phyloP scores from a whole-genome alignment of 2,113 vertebrate genomes.

The Sisor rabdophorus region DNA sequence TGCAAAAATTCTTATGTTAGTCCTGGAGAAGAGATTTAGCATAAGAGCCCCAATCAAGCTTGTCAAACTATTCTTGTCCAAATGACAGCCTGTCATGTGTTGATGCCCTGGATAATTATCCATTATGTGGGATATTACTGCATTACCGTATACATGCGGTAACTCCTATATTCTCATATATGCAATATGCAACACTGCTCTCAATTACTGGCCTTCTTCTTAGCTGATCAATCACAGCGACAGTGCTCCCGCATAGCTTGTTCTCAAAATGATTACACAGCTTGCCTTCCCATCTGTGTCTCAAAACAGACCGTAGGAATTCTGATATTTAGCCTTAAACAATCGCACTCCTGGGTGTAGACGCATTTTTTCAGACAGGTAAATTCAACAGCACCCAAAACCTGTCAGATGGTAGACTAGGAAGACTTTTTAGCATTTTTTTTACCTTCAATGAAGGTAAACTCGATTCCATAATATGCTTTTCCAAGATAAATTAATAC shows the following conservation, averaged over 20 bases:
- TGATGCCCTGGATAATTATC: slow-evolving; percentile 29
- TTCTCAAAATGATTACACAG: slow-evolving; percentile 39
- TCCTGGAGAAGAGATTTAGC: too few species aligned
- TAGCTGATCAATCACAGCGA: slow-evolving; percentile 37
- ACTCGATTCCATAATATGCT: not conserved
- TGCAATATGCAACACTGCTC: slow-evolving; percentile 21
- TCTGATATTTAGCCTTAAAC: slow-evolving; percentile 30
- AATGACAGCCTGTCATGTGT: slow-evolving; percentile 4
- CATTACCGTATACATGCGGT: slow-evolving; percentile 22
- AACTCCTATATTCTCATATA: slow-evolving; percentile 27
- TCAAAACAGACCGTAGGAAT: slow-evolving; percentile 25
- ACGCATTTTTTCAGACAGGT: not conserved
- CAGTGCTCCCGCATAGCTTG: slow-evolving; percentile 16
- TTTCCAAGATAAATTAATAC: not conserved
- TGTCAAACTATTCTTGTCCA: slow-evolving; percentile 27
- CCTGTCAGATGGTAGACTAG: not conserved
- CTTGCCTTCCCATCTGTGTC: slow-evolving; percentile 42
- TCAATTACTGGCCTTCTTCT: slow-evolving; percentile 23
- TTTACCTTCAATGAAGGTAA: not conserved
- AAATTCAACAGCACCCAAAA: not conserved
- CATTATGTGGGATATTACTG: slow-evolving; percentile 35
- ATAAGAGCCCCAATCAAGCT: slow-evolving; percentile 21
- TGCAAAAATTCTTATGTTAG: too few species aligned
- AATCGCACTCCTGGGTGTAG: not conserved
- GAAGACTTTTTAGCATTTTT: not conserved